A percentile compares a stretch with the other conserved stretches of the same genome.
Conservation (phyloP, 2,888 invertebrate genomes). For the Spilosoma lubricipeda region DNA sequence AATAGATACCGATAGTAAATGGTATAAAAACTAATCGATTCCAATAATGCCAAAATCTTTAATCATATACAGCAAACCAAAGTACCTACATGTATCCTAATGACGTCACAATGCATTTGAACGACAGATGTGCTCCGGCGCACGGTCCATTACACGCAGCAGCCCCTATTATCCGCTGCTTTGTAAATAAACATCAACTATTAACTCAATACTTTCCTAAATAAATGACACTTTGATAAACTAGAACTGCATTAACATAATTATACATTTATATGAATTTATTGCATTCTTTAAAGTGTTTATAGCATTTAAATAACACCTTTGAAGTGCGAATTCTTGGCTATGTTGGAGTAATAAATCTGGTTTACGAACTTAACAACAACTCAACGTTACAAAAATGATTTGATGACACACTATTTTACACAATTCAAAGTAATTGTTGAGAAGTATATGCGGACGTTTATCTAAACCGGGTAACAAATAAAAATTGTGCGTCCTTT, state of each 20-base stretch:
- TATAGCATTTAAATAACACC: constrained; percentile 9
- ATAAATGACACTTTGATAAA: constrained; percentile 56
- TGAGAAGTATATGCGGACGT: neutral
- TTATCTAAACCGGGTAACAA: neutral
- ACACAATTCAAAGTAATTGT: neutral
- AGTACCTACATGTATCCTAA: constrained; percentile 58
- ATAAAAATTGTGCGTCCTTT: neutral
- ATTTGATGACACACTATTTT: neutral
- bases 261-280: constrained; percentile 33
- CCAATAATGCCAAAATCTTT: constrained; percentile 21
- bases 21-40: constrained; percentile 21
- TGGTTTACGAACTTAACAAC: constrained; percentile 3
- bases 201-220: constrained; percentile 49
- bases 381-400: constrained; percentile 11
- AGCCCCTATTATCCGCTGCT: constrained; percentile 60
- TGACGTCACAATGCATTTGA: constrained; percentile 62
- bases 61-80: neutral
- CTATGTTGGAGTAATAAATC: constrained; percentile 18
- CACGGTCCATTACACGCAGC: constrained; percentile 74
- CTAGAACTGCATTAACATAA: constrained; percentile 32
- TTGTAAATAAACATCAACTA: constrained; percentile 70
- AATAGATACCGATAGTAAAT: constrained; percentile 11
- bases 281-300: constrained; percentile 21
- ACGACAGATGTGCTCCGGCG: constrained; percentile 61
- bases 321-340: constrained; percentile 21